Base-by-base conservation (phyloP, 2,797 vertebrate species). In the Rachycentron canadum region DNA sequence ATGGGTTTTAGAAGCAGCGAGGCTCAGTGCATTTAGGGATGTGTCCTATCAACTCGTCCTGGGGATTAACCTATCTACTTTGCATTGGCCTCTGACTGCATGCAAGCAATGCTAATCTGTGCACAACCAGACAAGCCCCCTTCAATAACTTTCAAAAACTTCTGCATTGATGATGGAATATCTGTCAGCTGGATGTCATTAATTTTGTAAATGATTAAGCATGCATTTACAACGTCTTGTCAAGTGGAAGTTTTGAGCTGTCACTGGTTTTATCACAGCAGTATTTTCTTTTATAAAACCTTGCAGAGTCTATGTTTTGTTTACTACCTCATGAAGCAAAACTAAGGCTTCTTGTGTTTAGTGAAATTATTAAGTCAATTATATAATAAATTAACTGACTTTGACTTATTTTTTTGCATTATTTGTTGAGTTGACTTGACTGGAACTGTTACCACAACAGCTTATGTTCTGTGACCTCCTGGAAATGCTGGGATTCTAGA, bases 151-250 rank as follows among this genome's bases (percentile, higher is more conserved):
- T 94, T 92, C 88, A 88, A 49, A 88, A 94, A 93, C 84, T 89
- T 91, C 76, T 76, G 55, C 84, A 86, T 76, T 89, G 68, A 90
- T 94, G 94, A 94, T 95, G 90, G 93, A 95, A 94, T 89, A 88
- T 94, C 92, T 94, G 93, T 94, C 92, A 94, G 81, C 76, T 67
- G 82, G 74, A 79, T 89, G 86, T 88, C 92, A 93, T 92, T 93
- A 89, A 93, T 89, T 91, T 87, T 82, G 79, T 66, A 63, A 87
- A 87, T 94, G 93, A 94, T 95, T 93, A 92, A 95, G 88, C 66
- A 43, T 57, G 74, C 68, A 73, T 92, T 90, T 86, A 87, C 60
- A 34, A 89, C 83, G 87, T 45, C 88, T 89, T 88, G 88, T 92
- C 89, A 93, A 83, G 84, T 43, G 52, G 73, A 88, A 86, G 80